Evolutionary conservation across 2,113 vertebrate species (phyloP), one percentile per base, ranked within the genome.

Genomic region (Semicossyphus pulcher): DNA sequence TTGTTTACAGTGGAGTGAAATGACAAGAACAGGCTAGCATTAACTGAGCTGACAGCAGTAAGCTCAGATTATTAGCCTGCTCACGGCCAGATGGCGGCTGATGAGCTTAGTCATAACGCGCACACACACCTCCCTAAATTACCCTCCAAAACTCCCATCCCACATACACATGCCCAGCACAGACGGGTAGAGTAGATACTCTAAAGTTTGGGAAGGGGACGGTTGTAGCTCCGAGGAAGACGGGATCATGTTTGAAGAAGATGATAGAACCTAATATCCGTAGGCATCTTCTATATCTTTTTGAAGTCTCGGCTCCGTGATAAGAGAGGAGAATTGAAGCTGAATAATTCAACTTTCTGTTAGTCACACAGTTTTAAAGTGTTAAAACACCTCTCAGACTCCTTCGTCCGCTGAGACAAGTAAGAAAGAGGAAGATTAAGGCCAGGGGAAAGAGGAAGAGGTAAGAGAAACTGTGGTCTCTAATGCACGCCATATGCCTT

Each of bases 21-120:
- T 62, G 78, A 80, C 56, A 37, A 53, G 69, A 42, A 57, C 49
- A 29, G 76, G 53, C 66, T 21, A 80, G 90, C 74, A 76, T 80
- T 80, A 84, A 89, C 81, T 6, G 54, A 32, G 54, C 86, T 76
- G 83, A 77, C 78, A 76, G 78, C 76, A 62, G 69, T 93, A 94
- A 94, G 58, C 80, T 88, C 86, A 91, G 94, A 93, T 96, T 95
- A 95, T 94, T 91, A 93, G 89, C 62, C 91, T 86, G 73, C 86
- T 92, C 75, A 74, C 16, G 52, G 76, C 94, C 94, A 94, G 94
- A 95, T 95, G 95, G 89, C 87, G 84, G 59, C 87, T 91, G 92
- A 92, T 90, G 85, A 90, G 89, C 76, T 94, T 94, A 93, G 83
- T 88, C 87, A 88, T 78, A 85, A 86, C 76, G 66, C 74, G 49